These are phyloP conservation scores for Steatornis caripensis DNA, from an alignment of 2,113 vertebrate genomes.

Conservation along the genomic window DNA sequence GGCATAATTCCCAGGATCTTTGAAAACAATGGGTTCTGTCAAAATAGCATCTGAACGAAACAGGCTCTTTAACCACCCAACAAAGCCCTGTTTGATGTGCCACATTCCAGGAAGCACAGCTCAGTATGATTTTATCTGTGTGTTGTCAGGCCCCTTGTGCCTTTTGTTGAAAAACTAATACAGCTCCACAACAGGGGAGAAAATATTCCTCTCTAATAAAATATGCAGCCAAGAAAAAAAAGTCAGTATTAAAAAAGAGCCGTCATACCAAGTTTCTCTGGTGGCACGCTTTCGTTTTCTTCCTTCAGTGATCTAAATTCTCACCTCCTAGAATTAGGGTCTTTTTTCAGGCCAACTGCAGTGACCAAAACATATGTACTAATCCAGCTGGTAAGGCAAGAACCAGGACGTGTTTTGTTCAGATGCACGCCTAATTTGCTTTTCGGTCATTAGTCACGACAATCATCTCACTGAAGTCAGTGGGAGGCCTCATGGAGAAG, in stretches of 20 bases:
- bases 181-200: not conserved
- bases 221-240: not conserved
- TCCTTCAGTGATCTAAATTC: not conserved
- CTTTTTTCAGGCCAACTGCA: not conserved
- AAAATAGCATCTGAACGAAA: constrained; percentile 16
- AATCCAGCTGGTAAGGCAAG: not conserved
- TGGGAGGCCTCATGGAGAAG: not conserved
- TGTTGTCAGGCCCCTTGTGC: not conserved
- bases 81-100: constrained; percentile 33
- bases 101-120: constrained; percentile 50
- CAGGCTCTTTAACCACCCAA: not conserved
- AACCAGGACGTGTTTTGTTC: not conserved
- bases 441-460: not conserved
- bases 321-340: not conserved
- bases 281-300: not conserved
- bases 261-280: not conserved
- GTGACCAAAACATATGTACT: not conserved
- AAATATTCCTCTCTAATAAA: not conserved
- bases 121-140: constrained; percentile 49
- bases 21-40: constrained; percentile 48
- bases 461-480: not conserved
- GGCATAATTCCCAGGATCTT: constrained; percentile 34
- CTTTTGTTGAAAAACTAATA: constrained; percentile 24
- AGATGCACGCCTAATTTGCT: not conserved
- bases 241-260: not conserved